Evolutionary conservation across 2,113 vertebrate genomes (phyloP), one percentile per base, ranked within the genome.

Genomic region (Stigmatopora argus): DNA sequence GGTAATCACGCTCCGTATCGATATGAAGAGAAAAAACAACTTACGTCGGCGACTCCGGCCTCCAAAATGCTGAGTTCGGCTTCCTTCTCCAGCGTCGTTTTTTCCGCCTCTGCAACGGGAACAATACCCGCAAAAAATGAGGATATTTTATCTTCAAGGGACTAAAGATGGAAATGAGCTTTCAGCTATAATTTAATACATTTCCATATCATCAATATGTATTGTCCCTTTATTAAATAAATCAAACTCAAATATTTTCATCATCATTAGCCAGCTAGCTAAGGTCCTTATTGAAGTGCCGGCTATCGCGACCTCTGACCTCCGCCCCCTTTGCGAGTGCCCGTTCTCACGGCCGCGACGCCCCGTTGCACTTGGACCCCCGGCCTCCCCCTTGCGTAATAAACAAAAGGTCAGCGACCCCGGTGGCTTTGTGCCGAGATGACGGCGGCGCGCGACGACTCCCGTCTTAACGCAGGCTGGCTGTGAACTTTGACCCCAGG

Each of bases 1-100:
- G 2, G 1, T 31, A 31, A 31, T 31, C n/a, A n/a, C n/a, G n/a
- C n/a, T n/a, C n/a, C n/a, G n/a, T n/a, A n/a, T n/a, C 26, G 26
- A 31, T 31, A 31, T 31, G 26, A 31, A 31, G 26, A 31, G 26
- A 31, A 31, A 41, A 41, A 41, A 41, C 3, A 41, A 41, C 94
- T 93, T 90, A 98, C 96, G 83, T 95, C 88, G 1, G 93, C 86
- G 48, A 92, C 85, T 21, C 96, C 95, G 0, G 93, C 91, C 81
- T 93, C 92, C 62, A 98, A 89, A 72, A 98, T 94, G 73, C 72
- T 90, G 84, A 98, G 67, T 69, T 93, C 92, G 1, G 90, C 90
- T 13, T 90, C 85, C 70, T 90, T 91, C 85, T 96, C 93, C 75
- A 98, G 81, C 45, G 86, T 73, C 6, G 79, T 90, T 78, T 94